phyloP scores from a whole-genome alignment of 2,797 vertebrate species.

The Propithecus deckenii region DNA sequence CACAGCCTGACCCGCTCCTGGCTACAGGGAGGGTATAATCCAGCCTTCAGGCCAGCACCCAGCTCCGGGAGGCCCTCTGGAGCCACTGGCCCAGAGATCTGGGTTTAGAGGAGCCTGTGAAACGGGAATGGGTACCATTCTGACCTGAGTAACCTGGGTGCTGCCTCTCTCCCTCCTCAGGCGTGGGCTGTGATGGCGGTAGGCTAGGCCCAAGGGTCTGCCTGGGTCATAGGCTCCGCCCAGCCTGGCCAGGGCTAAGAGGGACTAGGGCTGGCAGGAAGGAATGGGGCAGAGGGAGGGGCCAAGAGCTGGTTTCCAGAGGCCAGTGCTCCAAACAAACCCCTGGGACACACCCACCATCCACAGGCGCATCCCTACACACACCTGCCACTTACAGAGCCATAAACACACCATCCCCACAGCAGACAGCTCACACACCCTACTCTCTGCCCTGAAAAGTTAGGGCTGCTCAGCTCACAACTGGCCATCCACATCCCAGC shows the following conservation, averaged over 20 bases:
- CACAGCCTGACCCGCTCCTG: not conserved
- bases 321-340: slow-evolving; percentile 55
- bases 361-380: slow-evolving; percentile 25
- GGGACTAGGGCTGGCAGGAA: not conserved
- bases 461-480: not conserved
- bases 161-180: not conserved
- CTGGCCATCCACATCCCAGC: not conserved
- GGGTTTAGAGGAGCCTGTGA: not conserved
- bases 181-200: not conserved
- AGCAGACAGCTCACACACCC: not conserved
- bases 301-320: not conserved
- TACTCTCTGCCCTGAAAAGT: not conserved
- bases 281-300: not conserved
- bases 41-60: not conserved
- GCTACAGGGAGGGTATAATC: not conserved
- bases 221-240: not conserved
- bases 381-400: slow-evolving; percentile 52
- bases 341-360: slow-evolving; percentile 59
- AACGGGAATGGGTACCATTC: not conserved
- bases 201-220: not conserved
- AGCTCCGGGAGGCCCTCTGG: not conserved
- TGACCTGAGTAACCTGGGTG: not conserved
- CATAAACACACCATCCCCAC: slow-evolving; percentile 28
- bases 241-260: not conserved
- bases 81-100: not conserved